These are phyloP conservation scores for Albula goreensis DNA, from an alignment of 2,113 vertebrate genomes.

Conservation along the genomic window DNA sequence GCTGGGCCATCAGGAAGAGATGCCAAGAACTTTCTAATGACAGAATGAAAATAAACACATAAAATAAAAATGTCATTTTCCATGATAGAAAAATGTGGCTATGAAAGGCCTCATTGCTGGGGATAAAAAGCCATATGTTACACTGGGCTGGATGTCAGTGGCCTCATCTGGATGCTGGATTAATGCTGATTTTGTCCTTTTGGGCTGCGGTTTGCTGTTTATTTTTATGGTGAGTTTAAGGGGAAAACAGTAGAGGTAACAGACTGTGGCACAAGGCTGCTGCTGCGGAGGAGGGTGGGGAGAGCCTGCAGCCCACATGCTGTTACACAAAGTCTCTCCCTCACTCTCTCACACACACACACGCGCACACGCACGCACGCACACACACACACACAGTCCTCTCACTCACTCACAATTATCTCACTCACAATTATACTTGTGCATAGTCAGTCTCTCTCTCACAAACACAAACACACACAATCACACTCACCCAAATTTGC, in stretches of 20 bases:
- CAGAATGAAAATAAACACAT: background rate
- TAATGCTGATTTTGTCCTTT: slow-evolving; percentile 7
- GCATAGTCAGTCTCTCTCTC: too few relatives aligned
- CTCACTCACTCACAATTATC: background rate
- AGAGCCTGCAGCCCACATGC: background rate
- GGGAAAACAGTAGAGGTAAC: slow-evolving; percentile 10
- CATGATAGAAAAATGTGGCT: background rate
- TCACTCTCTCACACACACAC: slow-evolving; percentile 4
- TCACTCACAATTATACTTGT: too few relatives aligned
- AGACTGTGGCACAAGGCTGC: background rate
- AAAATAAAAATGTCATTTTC: background rate
- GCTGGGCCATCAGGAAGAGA: background rate
- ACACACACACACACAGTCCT: background rate
- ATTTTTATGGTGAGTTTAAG: background rate
- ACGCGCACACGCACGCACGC: background rate
- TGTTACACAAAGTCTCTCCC: background rate
- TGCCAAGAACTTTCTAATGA: background rate
- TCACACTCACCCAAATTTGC: background rate
- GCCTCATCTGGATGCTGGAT: background rate
- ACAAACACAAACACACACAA: background rate
- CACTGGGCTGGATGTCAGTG: background rate
- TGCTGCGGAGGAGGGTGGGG: background rate
- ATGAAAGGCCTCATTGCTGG: background rate
- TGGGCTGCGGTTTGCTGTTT: background rate
- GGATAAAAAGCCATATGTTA: background rate